Conservation (phyloP, 2,888 invertebrate species). For the Aporophyla lueneburgensis region DNA sequence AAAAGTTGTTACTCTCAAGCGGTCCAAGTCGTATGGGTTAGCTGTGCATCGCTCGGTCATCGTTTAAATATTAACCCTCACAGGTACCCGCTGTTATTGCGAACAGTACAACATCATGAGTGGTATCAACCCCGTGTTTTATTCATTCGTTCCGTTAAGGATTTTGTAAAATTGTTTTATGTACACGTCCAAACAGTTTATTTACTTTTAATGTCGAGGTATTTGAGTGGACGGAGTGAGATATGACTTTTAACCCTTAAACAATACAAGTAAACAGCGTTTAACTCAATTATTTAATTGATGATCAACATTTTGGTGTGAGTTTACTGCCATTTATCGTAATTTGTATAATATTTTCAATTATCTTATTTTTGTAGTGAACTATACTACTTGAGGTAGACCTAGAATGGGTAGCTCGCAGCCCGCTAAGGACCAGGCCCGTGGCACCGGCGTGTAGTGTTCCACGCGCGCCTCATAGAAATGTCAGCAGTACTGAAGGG, state of each 20-base stretch:
- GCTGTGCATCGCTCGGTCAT: slow-evolving; percentile 48
- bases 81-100: slow-evolving; percentile 54
- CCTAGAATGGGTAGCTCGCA: too few relatives aligned
- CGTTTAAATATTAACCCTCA: slow-evolving; percentile 61
- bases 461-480: too few relatives aligned
- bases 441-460: too few relatives aligned
- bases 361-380: background rate
- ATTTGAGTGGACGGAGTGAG: slow-evolving; percentile 29
- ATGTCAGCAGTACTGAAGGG: too few relatives aligned
- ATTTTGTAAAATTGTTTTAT: slow-evolving; percentile 65
- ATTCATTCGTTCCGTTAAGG: slow-evolving; percentile 59
- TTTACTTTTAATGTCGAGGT: slow-evolving; percentile 51
- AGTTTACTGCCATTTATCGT: background rate
- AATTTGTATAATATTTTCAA: background rate
- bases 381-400: background rate
- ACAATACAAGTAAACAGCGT: background rate
- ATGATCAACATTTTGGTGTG: slow-evolving; percentile 5
- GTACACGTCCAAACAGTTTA: slow-evolving; percentile 49
- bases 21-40: slow-evolving; percentile 12
- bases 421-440: too few relatives aligned
- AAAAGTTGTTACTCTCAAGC: slow-evolving; percentile 4
- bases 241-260: slow-evolving; percentile 1
- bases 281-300: background rate
- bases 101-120: slow-evolving; percentile 61
- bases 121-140: slow-evolving; percentile 60